phyloP scores from a whole-genome alignment of 2,113 vertebrate genomes.

The Lontra canadensis region DNA sequence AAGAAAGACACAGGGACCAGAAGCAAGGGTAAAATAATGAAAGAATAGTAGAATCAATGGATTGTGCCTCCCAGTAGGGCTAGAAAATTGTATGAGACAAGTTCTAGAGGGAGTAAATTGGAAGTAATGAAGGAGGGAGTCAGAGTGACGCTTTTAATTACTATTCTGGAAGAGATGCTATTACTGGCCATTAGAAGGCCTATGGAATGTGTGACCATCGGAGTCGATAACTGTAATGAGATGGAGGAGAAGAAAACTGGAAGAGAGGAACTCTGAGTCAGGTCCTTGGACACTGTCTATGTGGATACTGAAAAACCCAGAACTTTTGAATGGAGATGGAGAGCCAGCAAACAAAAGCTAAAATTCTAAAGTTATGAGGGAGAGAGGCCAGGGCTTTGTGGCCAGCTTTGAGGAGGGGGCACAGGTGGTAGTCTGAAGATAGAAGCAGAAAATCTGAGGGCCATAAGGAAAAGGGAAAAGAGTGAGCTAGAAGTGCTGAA shows the following conservation, averaged over 20 bases:
- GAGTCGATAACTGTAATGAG: neutral
- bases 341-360: neutral
- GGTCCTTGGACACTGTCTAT: neutral
- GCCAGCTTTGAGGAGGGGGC: neutral
- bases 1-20: neutral
- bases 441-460: neutral
- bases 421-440: neutral
- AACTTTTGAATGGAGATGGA: neutral
- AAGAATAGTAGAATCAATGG: neutral
- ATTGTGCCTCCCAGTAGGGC: neutral
- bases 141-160: neutral
- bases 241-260: neutral
- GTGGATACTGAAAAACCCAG: neutral
- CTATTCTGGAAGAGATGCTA: neutral
- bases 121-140: neutral
- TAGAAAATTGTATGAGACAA: neutral
- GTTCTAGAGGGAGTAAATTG: neutral
- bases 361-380: neutral
- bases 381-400: neutral
- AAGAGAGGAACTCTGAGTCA: neutral
- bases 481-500: neutral
- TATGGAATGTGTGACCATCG: neutral
- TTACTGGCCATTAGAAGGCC: neutral
- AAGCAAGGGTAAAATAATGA: neutral
- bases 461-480: fast-evolving